Conservation (phyloP, 2,797 vertebrate genomes). For the Enoplosus armatus region DNA sequence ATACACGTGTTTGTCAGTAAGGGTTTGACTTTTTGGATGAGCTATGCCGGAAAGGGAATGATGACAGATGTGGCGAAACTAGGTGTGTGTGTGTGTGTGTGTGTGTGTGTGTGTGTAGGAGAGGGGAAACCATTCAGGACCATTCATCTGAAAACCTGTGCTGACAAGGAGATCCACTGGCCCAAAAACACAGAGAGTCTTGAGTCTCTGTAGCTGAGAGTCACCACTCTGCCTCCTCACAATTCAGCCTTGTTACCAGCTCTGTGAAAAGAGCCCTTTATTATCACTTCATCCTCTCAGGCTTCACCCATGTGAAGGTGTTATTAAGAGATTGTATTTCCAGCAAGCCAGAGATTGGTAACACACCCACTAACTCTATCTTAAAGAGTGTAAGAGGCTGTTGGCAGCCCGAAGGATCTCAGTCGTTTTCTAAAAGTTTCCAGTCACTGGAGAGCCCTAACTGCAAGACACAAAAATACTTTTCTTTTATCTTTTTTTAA, state of each 20-base stretch:
- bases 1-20: slow-evolving; percentile 4
- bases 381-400: slow-evolving; percentile 54
- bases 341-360: slow-evolving; percentile 50
- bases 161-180: slow-evolving; percentile 60
- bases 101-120: slow-evolving; percentile 7
- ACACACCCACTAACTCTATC: slow-evolving; percentile 61
- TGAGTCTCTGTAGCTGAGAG: slow-evolving; percentile 57
- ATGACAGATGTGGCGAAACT: slow-evolving; percentile 38
- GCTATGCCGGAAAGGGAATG: slow-evolving; percentile 14
- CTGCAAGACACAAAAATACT: slow-evolving; percentile 34
- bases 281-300: slow-evolving; percentile 74
- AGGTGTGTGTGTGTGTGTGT: neutral
- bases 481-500: slow-evolving; percentile 22
- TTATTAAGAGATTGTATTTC: slow-evolving; percentile 82
- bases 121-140: slow-evolving; percentile 54
- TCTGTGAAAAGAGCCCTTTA: slow-evolving; percentile 75
- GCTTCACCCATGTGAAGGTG: slow-evolving; percentile 72
- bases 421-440: slow-evolving; percentile 39
- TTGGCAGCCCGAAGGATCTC: slow-evolving; percentile 38
- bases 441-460: slow-evolving; percentile 13
- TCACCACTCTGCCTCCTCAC: slow-evolving; percentile 68
- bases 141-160: slow-evolving; percentile 62
- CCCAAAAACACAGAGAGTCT: slow-evolving; percentile 59
- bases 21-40: slow-evolving; percentile 53
- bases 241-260: slow-evolving; percentile 76